Evolutionary conservation across 64 coral and sea anemone genomes (phyloP), one percentile per base, ranked within the genome.

Genomic region (Montipora capricornis): DNA sequence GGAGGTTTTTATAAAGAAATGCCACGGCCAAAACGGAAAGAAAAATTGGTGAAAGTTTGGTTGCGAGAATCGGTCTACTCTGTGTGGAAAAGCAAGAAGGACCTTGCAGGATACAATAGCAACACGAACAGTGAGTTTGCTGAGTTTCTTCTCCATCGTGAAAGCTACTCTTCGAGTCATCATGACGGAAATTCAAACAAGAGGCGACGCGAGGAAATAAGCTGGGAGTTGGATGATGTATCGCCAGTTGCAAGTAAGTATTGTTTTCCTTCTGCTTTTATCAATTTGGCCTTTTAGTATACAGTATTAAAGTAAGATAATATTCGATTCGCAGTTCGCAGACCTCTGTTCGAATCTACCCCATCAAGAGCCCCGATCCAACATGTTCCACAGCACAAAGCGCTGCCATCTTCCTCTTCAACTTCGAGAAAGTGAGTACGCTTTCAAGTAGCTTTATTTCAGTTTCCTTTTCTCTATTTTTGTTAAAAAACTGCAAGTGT

Each of bases 51-150:
- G 68, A 71, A 71, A 19, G 68, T 71, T 71, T 22, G 68, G 68
- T 71, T 71, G 17, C 4, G 68, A 71, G 68, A 71, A 71, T 71
- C n/a, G 20, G 68, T 22, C 0, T 22, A 14, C 68, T 71, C 68
- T 20, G 17, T 71, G 68, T 20, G 68, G 68, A 71, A 71, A 71
- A 71, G 17, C 17, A 71, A 71, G n/a, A 71, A 7, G 16, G 68
- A 71, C 68, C 68, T 71, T 71, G 68, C 68, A 20, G 68, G 68
- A 20, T 71, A 71, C 0, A 1, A 20, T 12, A 68, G 15, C 64
- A 68, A 68, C 13, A 57, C 0, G 8, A 88, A 88, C 26, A 75
- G 85, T 12, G 69, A 88, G 19, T 76, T 88, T 75, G 85, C 70
- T 1, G 85, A 75, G 69, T 88, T 75, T 53, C 85, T 88, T 19